These are phyloP conservation scores for Euschistus heros DNA, from an alignment of 1,140 invertebrate genomes.

Conservation along the genomic window DNA sequence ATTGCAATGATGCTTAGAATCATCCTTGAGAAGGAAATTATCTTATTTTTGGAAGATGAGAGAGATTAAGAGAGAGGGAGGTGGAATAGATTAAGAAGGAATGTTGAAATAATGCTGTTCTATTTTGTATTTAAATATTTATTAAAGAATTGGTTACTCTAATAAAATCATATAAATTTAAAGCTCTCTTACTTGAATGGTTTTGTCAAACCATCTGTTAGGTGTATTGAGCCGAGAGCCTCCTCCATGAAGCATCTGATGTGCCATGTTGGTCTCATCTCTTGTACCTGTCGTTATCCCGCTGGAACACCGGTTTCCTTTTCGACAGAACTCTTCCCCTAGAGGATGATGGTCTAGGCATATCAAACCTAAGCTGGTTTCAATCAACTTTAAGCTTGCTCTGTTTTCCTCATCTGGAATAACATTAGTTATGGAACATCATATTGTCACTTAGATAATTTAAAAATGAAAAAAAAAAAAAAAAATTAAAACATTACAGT, in stretches of 20 bases:
- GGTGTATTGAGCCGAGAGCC: constrained; percentile 70
- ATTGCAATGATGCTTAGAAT: no score
- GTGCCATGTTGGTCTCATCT: constrained; percentile 74
- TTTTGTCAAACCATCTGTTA: constrained; percentile 98
- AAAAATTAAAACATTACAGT: neutral
- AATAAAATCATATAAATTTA: no score
- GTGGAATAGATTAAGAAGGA: no score
- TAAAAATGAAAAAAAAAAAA: no score
- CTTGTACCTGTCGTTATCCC: constrained; percentile 43
- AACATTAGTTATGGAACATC: no score
- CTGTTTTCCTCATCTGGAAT: constrained; percentile 66
- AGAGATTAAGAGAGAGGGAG: no score
- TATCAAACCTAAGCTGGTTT: constrained; percentile 71
- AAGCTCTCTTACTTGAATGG: constrained; percentile 57
- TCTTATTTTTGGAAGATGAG: no score
- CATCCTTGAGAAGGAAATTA: no score
- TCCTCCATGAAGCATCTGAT: constrained; percentile 87
- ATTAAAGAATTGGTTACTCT: no score
- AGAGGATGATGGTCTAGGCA: constrained; percentile 58
- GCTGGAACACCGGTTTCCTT: constrained; percentile 31
- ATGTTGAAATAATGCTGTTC: no score
- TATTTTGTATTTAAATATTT: no score
- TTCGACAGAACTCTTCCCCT: constrained; percentile 46
- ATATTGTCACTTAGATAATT: no score
- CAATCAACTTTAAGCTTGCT: constrained; percentile 69